Base-by-base conservation (phyloP, 2,113 vertebrate species). In the Antechinus stuartii region DNA sequence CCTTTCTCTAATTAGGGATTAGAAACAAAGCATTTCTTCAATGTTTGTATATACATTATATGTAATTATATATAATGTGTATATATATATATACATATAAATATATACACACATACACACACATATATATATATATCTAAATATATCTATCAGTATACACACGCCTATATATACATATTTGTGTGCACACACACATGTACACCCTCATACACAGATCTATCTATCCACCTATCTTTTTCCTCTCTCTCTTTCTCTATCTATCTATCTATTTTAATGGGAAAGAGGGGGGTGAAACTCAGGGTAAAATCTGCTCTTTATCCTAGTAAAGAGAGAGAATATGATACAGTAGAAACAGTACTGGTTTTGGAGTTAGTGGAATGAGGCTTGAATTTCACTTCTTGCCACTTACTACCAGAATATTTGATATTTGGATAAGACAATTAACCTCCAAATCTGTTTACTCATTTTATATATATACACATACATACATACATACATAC, bases 121-220 rank as follows among this genome's bases (percentile, higher is more conserved):
- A 35, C 6, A 14, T 0, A 1, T 16, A 35, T 6, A 16, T 35
- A 0, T 16, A 35, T 35, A 1, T 3, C 24, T 16, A 16, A 1
- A 14, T 68, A 14, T 6, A 68, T 14, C 4, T 35, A 68, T 30
- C 12, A 11, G 22, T 7, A 61, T 61, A 30, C 12, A 27, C 10
- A 27, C 3, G 14, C 12, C 11, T 61, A 35, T 14, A 35, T 35
- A 14, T 14, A 35, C 14, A 10, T 35, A 10, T 35, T 1, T 56
- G 25, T 56, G 24, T 8, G 55, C 9, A 11, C 50, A 52, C 50
- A 52, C 9, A 52, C 50, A 52, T 52, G 50, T 52, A 52, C 5
- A 52, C 50, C 10, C 9, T 52, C 50, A 52, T 11, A 52, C 9
- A 52, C 50, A 52, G 10, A 52, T 11, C 9, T 10, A 52, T 11